Evolutionary conservation across 2,888 invertebrate species (phyloP).

Genomic region (Volucella inanis): DNA sequence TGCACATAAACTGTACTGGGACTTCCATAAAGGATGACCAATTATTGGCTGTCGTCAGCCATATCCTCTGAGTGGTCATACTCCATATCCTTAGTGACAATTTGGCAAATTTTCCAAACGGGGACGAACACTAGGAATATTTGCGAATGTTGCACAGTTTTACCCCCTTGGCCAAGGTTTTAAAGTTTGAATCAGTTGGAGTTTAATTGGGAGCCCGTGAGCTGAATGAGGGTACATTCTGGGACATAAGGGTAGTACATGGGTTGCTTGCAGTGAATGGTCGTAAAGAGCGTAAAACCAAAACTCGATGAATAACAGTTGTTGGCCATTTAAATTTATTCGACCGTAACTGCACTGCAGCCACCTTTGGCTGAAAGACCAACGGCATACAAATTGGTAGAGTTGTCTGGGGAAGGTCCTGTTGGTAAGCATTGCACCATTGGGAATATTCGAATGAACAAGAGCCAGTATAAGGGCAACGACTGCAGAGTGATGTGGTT

Average conservation of each 20-base stretch:
- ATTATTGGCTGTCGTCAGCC: background rate
- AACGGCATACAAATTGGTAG: no score
- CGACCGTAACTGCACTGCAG: conserved; percentile 8
- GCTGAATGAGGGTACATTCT: background rate
- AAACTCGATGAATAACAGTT: conserved; percentile 26
- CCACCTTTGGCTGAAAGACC: no score
- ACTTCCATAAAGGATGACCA: background rate
- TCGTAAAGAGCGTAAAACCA: conserved; percentile 31
- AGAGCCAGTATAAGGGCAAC: no score
- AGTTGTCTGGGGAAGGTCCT: no score
- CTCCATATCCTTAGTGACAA: conserved; percentile 26
- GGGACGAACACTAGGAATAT: background rate
- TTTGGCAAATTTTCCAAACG: conserved; percentile 34
- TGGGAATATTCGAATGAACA: no score
- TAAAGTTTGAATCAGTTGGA: conserved; percentile 34
- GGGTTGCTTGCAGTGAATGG: background rate
- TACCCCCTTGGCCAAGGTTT: background rate
- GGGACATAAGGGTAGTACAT: background rate
- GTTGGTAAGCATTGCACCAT: no score
- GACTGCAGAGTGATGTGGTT: no score
- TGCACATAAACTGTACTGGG: background rate
- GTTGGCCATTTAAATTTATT: conserved; percentile 33
- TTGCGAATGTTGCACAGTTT: conserved; percentile 30
- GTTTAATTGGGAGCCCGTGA: background rate
- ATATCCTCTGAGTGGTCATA: conserved; percentile 2